Percentiles rank a stretch among this genome's conserved stretches.
Evolutionary conservation across 2,888 invertebrate genomes (phyloP).

Genomic region (Sminthurides aquaticus): DNA sequence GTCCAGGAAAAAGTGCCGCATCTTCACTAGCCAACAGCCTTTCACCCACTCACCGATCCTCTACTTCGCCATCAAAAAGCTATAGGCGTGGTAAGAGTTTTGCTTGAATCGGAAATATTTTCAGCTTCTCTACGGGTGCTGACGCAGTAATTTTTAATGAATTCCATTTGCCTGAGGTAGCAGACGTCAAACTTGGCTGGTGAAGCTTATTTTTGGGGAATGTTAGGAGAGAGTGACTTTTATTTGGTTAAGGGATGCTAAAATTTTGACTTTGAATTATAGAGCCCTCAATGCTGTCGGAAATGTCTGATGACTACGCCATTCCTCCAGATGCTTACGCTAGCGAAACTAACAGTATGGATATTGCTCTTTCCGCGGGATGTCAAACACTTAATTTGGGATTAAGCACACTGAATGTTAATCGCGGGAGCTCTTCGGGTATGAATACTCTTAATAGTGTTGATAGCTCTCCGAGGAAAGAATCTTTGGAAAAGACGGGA

Average conservation of each 20-base stretch:
- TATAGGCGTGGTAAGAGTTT: conserved; percentile 41
- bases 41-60: conserved; percentile 43
- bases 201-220: not conserved
- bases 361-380: conserved; percentile 43
- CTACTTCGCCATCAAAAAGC: conserved; percentile 44
- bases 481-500: conserved; percentile 80
- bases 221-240: not conserved
- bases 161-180: not conserved
- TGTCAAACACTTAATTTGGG: conserved; percentile 35
- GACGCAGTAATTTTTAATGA: not conserved
- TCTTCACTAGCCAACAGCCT: conserved; percentile 44
- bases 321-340: conserved; percentile 90
- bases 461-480: conserved; percentile 55
- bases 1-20: conserved; percentile 45
- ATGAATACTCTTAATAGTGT: conserved; percentile 37
- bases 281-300: conserved; percentile 71
- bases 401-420: conserved; percentile 18
- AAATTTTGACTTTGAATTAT: conserved; percentile 29
- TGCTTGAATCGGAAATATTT: not conserved
- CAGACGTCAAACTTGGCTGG: no score
- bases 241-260: not conserved
- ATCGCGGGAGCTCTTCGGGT: conserved; percentile 46
- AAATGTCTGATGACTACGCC: conserved; percentile 92
- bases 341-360: conserved; percentile 62
- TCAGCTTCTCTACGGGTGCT: not conserved